These are phyloP conservation scores for Zootoca vivipara DNA, from an alignment of 2,113 vertebrate species.

Conservation along the genomic window DNA sequence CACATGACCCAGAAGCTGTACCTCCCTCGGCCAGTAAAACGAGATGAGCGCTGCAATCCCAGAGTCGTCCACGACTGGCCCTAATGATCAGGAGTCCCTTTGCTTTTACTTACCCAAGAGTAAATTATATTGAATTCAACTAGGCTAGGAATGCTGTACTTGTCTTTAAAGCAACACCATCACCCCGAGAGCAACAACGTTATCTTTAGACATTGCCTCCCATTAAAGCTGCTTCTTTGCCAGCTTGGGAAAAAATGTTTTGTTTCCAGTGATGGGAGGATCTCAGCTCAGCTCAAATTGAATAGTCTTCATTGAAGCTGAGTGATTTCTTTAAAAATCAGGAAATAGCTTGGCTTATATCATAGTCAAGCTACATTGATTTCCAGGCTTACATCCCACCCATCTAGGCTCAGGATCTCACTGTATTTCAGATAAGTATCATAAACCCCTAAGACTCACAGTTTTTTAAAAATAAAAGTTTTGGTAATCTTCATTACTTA, in stretches of 20 bases:
- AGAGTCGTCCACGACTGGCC: no score
- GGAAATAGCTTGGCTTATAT: background rate
- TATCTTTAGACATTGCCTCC: background rate
- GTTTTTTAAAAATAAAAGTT: background rate
- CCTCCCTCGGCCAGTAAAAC: no score
- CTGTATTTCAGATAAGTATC: background rate
- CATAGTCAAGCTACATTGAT: background rate
- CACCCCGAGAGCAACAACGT: background rate
- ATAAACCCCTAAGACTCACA: background rate
- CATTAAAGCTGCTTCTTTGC: background rate
- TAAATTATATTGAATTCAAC: background rate
- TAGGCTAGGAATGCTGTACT: background rate
- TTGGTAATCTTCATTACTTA: background rate
- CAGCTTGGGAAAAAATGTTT: background rate
- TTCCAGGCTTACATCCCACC: background rate
- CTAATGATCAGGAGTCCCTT: no score
- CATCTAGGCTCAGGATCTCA: background rate
- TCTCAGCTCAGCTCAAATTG: no score
- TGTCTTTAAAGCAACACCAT: background rate
- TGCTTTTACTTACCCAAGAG: background rate
- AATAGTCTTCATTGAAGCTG: background rate
- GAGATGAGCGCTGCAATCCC: no score
- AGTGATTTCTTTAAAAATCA: background rate
- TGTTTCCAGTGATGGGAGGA: no score
- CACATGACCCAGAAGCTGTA: no score